Evolutionary conservation across 2,888 invertebrate species (phyloP).

Genomic region (Candidula unifasciata): DNA sequence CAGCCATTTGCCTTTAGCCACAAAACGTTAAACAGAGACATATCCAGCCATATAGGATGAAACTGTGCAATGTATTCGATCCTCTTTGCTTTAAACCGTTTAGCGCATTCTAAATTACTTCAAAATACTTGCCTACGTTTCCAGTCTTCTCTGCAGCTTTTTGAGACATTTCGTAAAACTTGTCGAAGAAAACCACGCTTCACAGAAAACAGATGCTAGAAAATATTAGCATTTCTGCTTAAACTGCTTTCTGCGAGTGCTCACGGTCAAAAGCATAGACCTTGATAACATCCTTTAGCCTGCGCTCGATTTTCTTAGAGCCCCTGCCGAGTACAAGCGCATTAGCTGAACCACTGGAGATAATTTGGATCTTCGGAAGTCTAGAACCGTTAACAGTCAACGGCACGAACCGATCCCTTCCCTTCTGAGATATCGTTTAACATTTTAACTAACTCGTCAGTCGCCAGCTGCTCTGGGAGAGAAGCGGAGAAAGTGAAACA

Average conservation of each 20-base stretch:
- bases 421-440: constrained; percentile 23
- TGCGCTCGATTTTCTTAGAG: not conserved
- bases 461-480: constrained; percentile 12
- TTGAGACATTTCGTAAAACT: not conserved
- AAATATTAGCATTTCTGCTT: not conserved
- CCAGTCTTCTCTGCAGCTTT: too few species aligned
- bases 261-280: not conserved
- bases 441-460: constrained; percentile 21
- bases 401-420: constrained; percentile 12
- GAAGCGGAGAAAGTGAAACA: constrained; percentile 19
- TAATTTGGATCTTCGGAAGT: not conserved
- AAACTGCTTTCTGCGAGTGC: constrained; percentile 14
- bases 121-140: too few species aligned
- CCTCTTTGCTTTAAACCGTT: too few species aligned
- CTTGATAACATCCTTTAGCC: not conserved
- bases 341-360: constrained; percentile 25
- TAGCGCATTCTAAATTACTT: too few species aligned
- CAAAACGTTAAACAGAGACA: too few species aligned
- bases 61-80: too few species aligned
- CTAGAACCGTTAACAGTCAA: not conserved
- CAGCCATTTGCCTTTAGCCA: too few species aligned
- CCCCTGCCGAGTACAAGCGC: constrained; percentile 18
- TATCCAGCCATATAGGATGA: too few species aligned
- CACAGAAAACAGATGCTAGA: constrained; percentile 23
- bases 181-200: not conserved